phyloP scores from a whole-genome alignment of 2,888 invertebrate genomes.

The Trissoscelio sp. region DNA sequence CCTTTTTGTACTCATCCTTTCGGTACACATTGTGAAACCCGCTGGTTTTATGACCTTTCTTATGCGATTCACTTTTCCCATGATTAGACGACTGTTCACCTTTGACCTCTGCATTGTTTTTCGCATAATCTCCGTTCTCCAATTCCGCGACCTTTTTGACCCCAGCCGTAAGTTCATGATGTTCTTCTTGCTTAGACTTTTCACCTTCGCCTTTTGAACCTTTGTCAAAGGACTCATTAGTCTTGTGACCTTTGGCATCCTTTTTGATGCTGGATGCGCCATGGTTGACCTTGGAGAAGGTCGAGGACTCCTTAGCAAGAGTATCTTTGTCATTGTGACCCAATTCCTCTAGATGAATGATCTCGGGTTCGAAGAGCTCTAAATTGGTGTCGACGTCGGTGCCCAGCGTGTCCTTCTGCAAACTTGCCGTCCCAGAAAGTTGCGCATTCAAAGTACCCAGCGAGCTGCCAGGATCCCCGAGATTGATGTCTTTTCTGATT shows the following conservation, averaged over 20 bases:
- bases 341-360: slow-evolving; percentile 30
- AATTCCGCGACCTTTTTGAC: slow-evolving; percentile 78
- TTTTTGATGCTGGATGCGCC: slow-evolving; percentile 71
- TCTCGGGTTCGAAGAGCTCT: slow-evolving; percentile 18
- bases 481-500: slow-evolving; percentile 56
- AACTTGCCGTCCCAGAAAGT: slow-evolving; percentile 45
- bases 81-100: slow-evolving; percentile 86
- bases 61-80: slow-evolving; percentile 86
- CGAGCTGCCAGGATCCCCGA: slow-evolving; percentile 30
- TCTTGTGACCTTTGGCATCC: slow-evolving; percentile 76
- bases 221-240: slow-evolving; percentile 74
- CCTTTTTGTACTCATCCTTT: slow-evolving; percentile 91
- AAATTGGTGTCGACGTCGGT: slow-evolving; percentile 15
- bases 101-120: slow-evolving; percentile 85
- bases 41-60: slow-evolving; percentile 89
- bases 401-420: slow-evolving; percentile 3
- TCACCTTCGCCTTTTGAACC: slow-evolving; percentile 73
- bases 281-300: slow-evolving; percentile 71
- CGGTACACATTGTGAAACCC: slow-evolving; percentile 90
- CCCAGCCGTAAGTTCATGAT: slow-evolving; percentile 82
- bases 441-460: slow-evolving; percentile 41
- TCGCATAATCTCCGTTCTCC: slow-evolving; percentile 80
- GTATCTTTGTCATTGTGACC: slow-evolving; percentile 50
- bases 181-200: slow-evolving; percentile 72
- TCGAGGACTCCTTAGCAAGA: slow-evolving; percentile 68